Evolutionary conservation across 2,797 vertebrate species (phyloP), one percentile per base, ranked within the genome.

Genomic region (Halcyon leucocephala): DNA sequence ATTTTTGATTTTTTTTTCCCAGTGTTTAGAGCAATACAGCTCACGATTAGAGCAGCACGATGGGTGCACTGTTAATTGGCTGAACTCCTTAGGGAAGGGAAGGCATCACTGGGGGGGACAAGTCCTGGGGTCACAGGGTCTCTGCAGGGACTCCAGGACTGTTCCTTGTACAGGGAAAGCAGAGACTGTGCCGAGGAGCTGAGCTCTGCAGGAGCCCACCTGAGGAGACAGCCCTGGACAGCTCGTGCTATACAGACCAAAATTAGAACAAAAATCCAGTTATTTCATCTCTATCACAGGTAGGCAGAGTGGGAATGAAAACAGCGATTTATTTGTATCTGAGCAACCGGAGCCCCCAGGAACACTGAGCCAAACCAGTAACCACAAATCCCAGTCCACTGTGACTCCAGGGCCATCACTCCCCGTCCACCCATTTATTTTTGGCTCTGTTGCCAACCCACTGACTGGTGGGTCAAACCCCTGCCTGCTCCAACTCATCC

Each of bases 91-190:
- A 6, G 67, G 52, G 52, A 26, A 35, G 76, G 14, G 82, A 14
- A 24, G 19, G 61, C 21, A 11, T 16, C 14, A 24, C 33, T 17
- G 33, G 22, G 31, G 33, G 33, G 24, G 24, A 37, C 9, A 16
- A 60, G 57, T 37, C 57, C 57, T 35, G 57, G 82, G 33, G 33
- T 15, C 8, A 0, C 42, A 11, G 62, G 39, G 24, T 15, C 66
- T 20, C 12, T 5, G 2, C 0, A 2, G 12, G 44, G 21, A 15
- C 5, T 62, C 49, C 14, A 1, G 3, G 7, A 5, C 7, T 1
- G 1, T 25, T 6, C 7, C 9, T 44, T 5, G 2, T n/a, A 31
- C 7, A 8, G 41, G 58, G 42, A 37, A 64, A 31, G 37, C 26
- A 29, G 72, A 48, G 77, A 29, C 7, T 1, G 2, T 1, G 0